Evolutionary conservation across 2,888 invertebrate species (phyloP).

Genomic region (Seladonia tumulorum): DNA sequence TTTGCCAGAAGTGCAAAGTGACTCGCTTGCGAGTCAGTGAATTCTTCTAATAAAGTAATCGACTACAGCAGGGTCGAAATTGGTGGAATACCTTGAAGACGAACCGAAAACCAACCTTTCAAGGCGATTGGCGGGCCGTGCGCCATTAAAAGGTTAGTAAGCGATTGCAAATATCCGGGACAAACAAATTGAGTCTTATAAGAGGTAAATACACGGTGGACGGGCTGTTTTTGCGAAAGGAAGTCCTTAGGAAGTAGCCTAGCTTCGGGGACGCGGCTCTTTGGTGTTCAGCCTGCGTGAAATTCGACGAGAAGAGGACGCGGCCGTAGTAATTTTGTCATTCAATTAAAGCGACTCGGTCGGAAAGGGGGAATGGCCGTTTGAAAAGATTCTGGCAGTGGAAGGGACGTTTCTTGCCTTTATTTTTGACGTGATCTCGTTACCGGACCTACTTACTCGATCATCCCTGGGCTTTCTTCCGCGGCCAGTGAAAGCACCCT

Average conservation of each 20-base stretch:
- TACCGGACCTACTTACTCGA: constrained; percentile 9
- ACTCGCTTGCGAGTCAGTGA: too few species aligned
- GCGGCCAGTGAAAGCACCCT: not conserved
- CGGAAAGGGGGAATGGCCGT: constrained; percentile 8
- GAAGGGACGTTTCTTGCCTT: constrained; percentile 6
- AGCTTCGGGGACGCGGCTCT: not conserved
- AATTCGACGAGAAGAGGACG: not conserved
- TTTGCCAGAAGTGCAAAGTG: too few species aligned
- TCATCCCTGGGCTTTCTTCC: constrained; percentile 1
- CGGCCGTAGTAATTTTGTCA: constrained; percentile 23
- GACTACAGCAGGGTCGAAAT: not conserved
- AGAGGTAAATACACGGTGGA: not conserved
- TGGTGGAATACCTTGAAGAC: not conserved
- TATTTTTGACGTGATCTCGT: constrained; percentile 38
- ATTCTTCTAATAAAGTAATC: not conserved
- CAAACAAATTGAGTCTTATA: not conserved
- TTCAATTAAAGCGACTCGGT: constrained; percentile 26
- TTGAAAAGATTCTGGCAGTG: not conserved
- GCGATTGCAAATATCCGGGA: not conserved
- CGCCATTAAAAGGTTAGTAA: not conserved
- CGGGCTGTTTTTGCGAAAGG: not conserved
- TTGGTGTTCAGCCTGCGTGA: not conserved
- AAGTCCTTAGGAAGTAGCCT: not conserved
- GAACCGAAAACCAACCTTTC: not conserved
- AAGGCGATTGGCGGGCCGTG: not conserved